Evolutionary conservation across 2,888 invertebrate genomes (phyloP), one percentile per base, ranked within the genome.

Genomic region (Sicus ferrugineus): DNA sequence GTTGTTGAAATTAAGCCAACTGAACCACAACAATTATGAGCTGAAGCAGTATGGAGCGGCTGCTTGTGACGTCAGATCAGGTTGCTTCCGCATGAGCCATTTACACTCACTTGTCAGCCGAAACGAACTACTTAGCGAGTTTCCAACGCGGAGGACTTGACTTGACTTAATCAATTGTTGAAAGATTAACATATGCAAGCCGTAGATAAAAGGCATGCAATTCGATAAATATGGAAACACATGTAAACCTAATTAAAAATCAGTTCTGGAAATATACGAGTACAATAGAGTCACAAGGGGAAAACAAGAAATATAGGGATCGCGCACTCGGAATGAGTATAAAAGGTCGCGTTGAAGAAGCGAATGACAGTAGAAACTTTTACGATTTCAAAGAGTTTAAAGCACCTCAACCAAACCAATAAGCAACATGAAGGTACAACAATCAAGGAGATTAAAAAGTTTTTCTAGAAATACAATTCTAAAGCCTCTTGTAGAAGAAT

Each of bases 381-480:
- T 79, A 75, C 78, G 80, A 74, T 79, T 79, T 83, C 76, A 76
- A 75, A 72, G 70, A 69, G 77, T 76, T 42, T 70, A 78, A 77
- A 76, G 67, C 75, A 78, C 73, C 11, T 70, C 50, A 50, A 63
- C 38, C n/a, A 68, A 70, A 34, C 52, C 50, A 61, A 68, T 56
- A 74, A 75, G 74, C 78, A 83, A 82, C 80, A 84, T 84, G 84
- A 84, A 84, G 83, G 84, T 84, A 66, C 38, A 69, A 19, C 14
- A 31, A 59, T 7, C 58, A 63, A 46, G 50, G 34, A 58, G 4
- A 30, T n/a, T n/a, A n/a, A n/a, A n/a, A n/a, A n/a, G n/a, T n/a
- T n/a, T n/a, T n/a, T n/a, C n/a, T n/a, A n/a, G n/a, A n/a, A n/a
- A n/a, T n/a, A n/a, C n/a, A n/a, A n/a, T n/a, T n/a, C n/a, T n/a